phyloP scores from a whole-genome alignment of 1,140 invertebrate genomes.

The Melipona quadrifasciata region DNA sequence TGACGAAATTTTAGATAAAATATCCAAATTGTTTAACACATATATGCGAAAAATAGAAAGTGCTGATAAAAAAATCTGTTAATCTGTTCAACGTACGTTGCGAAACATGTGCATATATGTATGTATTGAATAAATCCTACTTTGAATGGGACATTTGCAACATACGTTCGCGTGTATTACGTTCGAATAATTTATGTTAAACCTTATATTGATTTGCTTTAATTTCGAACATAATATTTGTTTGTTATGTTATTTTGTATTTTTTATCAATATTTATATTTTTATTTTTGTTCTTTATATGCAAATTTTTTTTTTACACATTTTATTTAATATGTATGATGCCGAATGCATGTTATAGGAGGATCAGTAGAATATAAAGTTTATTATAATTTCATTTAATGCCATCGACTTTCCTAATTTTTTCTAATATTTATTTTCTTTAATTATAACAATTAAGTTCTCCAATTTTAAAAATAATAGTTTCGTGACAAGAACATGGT shows the following conservation, averaged over 20 bases:
- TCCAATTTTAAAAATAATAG: too few species aligned
- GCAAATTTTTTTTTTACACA: not conserved
- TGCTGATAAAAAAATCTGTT: not conserved
- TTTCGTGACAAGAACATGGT: too few species aligned
- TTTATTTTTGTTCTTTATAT: not conserved
- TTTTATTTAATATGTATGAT: not conserved
- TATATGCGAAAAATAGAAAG: conserved; percentile 11
- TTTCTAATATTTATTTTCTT: too few species aligned
- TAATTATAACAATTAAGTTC: too few species aligned
- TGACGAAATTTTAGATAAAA: not conserved
- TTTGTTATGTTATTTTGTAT: not conserved
- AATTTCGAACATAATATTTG: not conserved
- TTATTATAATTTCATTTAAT: not conserved
- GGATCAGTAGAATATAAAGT: not conserved
- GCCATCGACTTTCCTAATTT: not conserved
- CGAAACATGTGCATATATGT: not conserved
- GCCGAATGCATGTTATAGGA: not conserved
- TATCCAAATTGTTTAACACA: not conserved
- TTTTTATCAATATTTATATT: not conserved
- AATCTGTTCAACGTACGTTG: not conserved
- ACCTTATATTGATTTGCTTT: not conserved
- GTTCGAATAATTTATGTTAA: not conserved
- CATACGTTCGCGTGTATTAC: too few species aligned
- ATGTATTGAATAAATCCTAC: not conserved
- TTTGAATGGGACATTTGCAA: not conserved